These are phyloP conservation scores for Harpalus rubripes DNA, from an alignment of 2,888 invertebrate genomes.

Conservation along the genomic window DNA sequence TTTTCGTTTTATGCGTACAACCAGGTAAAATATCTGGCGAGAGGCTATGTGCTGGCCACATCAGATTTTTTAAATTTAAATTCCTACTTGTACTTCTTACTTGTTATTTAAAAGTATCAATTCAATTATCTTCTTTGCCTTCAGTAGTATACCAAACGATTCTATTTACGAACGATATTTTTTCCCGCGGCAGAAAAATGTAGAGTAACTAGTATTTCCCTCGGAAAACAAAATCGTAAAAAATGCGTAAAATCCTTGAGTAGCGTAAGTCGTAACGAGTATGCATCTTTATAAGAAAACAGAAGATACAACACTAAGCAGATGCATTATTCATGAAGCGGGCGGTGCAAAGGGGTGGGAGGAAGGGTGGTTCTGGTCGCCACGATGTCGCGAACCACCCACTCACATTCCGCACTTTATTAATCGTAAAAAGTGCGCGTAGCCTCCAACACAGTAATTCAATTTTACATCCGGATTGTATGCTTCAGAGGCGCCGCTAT, in stretches of 20 bases:
- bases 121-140: neutral
- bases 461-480: conserved; percentile 59
- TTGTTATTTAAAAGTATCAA: too few relatives aligned
- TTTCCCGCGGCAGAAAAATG: neutral
- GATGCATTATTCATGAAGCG: conserved; percentile 63
- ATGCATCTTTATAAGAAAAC: conserved; percentile 66
- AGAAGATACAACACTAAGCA: conserved; percentile 62
- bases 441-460: conserved; percentile 43
- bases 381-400: conserved; percentile 29
- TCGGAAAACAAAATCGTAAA: conserved; percentile 26
- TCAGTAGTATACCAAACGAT: neutral
- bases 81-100: too few relatives aligned
- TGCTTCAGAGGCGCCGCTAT: neutral
- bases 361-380: conserved; percentile 3
- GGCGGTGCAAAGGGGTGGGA: neutral
- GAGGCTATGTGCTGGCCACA: too few relatives aligned
- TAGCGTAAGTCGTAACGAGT: conserved; percentile 59
- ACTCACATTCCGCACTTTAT: conserved; percentile 61
- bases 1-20: too few relatives aligned
- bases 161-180: neutral
- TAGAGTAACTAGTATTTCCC: conserved; percentile 20
- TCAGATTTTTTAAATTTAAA: too few relatives aligned
- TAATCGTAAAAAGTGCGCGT: conserved; percentile 62
- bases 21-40: too few relatives aligned
- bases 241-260: conserved; percentile 13